Evolutionary conservation across 2,888 invertebrate genomes (phyloP), one percentile per base, ranked within the genome.

Genomic region (Alloplasta piceator): DNA sequence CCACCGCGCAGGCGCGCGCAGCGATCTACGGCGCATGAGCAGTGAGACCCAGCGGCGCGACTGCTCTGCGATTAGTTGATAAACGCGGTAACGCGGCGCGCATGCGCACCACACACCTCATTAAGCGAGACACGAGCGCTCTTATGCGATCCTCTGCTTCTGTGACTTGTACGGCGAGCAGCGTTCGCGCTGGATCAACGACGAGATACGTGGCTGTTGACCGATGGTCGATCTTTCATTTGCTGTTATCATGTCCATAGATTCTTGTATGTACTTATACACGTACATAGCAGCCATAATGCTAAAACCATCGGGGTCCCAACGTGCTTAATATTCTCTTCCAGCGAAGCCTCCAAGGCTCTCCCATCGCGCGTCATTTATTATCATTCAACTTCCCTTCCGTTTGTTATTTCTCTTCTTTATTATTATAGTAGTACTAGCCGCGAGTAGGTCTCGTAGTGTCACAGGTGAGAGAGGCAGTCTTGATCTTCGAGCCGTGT

Each of bases 401-500:
- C 39, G 6, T 74, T 52, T 73, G 14, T 66, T 52, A 26, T 26
- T 63, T 7, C 5, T 60, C 48, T 73, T 64, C 14, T 70, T 78
- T 63, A 78, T 75, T 78, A 70, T 75, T 78, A 68, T 67, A 77
- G 58, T 71, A 78, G 68, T 74, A 74, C 70, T 77, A 77, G 77
- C 80, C 77, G 80, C 77, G 80, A 80, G 80, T 80, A 73, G 80
- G 68, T 77, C 80, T 80, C 80, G 80, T 80, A 80, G 75, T 80
- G 80, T 77, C 73, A 73, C 80, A 80, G 80, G 80, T 74, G 80
- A 80, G 89, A 80, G 89, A 90, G 90, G 89, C 91, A 92, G 92
- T 91, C 92, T 92, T 91, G 88, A 90, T 89, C 90, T 86, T 89
- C 87, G 91, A 91, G 89, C 88, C 85, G 85, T 85, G 58, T 60